phyloP scores from a whole-genome alignment of 2,888 invertebrate genomes.

The Temnothorax ravouxi region DNA sequence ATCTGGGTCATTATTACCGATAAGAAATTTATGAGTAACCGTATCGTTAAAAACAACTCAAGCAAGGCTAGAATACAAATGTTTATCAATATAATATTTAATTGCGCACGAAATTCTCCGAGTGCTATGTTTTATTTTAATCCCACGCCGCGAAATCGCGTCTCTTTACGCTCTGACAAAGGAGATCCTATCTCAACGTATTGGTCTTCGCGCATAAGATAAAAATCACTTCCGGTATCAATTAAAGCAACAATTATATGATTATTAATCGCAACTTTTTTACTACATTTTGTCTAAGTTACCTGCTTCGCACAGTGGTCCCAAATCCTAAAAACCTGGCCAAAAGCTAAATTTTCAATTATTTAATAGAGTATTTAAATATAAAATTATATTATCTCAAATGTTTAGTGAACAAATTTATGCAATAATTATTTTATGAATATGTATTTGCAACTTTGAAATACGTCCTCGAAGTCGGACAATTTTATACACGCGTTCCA shows the following conservation, averaged over 20 bases:
- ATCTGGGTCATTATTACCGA: neutral
- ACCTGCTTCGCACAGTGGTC: no score
- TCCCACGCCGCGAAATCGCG: slow-evolving; percentile 27
- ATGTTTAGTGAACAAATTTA: no score
- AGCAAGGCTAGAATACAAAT: slow-evolving; percentile 1
- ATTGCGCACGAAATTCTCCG: slow-evolving; percentile 15
- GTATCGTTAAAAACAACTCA: neutral
- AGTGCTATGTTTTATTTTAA: neutral
- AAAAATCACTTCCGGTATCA: slow-evolving; percentile 28
- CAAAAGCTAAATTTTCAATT: no score
- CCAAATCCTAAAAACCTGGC: no score
- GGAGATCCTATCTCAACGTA: slow-evolving; percentile 36
- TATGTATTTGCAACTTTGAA: no score
- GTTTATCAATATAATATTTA: slow-evolving; percentile 4
- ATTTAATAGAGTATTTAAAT: no score
- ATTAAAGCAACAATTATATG: slow-evolving; percentile 7
- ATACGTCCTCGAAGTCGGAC: no score
- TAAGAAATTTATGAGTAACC: slow-evolving; percentile 4
- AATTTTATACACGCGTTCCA: no score
- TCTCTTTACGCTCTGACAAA: neutral
- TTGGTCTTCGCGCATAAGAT: slow-evolving; percentile 26
- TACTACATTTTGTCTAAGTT: neutral
- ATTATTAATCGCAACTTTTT: neutral
- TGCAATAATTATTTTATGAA: no score
- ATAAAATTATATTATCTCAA: no score